Evolutionary conservation across 2,797 vertebrate species (phyloP).

Genomic region (Anguilla anguilla): DNA sequence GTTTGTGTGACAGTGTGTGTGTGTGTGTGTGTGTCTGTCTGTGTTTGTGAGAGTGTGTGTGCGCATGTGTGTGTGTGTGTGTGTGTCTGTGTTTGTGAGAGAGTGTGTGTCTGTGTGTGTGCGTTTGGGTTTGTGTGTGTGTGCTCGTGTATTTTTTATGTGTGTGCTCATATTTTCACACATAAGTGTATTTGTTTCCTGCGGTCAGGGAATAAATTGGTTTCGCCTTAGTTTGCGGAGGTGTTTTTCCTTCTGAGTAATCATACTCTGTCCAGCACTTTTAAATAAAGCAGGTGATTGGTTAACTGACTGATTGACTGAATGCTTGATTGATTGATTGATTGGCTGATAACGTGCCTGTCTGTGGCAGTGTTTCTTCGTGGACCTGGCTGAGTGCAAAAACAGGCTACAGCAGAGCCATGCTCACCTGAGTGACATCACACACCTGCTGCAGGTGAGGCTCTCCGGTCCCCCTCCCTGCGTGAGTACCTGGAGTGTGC

Average conservation of each 20-base stretch:
- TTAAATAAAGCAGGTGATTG: not conserved
- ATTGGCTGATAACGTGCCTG: not conserved
- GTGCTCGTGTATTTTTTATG: not conserved
- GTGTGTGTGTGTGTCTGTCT: too few relatives aligned
- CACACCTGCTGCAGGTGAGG: slow-evolving; percentile 67
- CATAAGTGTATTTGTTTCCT: not conserved
- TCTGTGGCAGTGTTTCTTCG: slow-evolving; percentile 58
- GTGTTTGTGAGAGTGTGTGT: too few relatives aligned
- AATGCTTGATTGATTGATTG: not conserved
- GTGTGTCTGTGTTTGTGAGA: not conserved
- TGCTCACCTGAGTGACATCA: slow-evolving; percentile 56
- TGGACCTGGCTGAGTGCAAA: slow-evolving; percentile 57
- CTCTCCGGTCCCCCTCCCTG: not conserved
- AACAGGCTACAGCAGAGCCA: slow-evolving; percentile 62
- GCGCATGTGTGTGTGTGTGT: too few relatives aligned
- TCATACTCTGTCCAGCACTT: not conserved
- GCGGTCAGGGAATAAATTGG: not conserved
- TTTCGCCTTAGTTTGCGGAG: not conserved
- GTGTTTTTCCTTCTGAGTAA: not conserved
- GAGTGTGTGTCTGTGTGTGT: slow-evolving; percentile 17
- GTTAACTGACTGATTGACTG: too few relatives aligned
- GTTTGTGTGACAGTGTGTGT: not conserved
- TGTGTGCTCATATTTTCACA: not conserved
- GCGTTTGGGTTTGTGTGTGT: not conserved
- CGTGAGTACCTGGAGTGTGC: not conserved